Evolutionary conservation across 2,797 vertebrate species (phyloP), one percentile per base, ranked within the genome.

Genomic region (Squalus acanthias): DNA sequence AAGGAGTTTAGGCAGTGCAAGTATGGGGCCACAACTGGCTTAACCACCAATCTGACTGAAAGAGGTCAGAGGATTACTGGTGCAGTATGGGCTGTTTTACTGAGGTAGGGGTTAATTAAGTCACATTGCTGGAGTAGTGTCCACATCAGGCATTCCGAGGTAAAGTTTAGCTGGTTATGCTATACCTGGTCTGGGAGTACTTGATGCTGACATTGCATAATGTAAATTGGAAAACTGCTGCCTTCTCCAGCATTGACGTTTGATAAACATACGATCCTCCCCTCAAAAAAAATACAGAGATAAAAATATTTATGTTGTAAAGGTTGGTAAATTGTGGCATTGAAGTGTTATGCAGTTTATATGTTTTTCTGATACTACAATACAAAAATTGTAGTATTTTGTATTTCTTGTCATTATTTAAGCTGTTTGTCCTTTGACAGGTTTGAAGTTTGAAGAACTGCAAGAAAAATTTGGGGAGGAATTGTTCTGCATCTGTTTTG

Each of bases 381-480:
- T 33, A 17, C 33, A 93, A 93, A 93, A 67, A 46, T 85, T 1
- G n/a, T 39, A 46, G 15, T 46, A 67, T 93, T 93, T 93, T 65
- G n/a, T 50, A 26, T 13, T 50, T 88, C 85, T 50, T 50, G n/a
- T 70, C 22, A 50, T 95, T 53, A 70, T 15, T 9, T n/a, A 95
- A 95, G 74, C 96, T 97, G 53, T 97, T 17, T 67, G 4, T 97
- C 97, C 96, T 96, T 91, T 96, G 0, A 57, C 97, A 99, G 99
- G 99, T 96, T 97, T 99, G 96, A 99, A 98, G 96, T 99, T 99
- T 97, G 98, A 98, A 96, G 99, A 99, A 97, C 97, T 99, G 97
- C 98, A 99, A 96, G 99, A 99, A 97, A 98, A 98, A 96, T 99
- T 99, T 96, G 99, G 99, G 0, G 99, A 99, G 96, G 99, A 99